Conservation (phyloP, 2,888 invertebrate genomes). For the Phasia obesa region DNA sequence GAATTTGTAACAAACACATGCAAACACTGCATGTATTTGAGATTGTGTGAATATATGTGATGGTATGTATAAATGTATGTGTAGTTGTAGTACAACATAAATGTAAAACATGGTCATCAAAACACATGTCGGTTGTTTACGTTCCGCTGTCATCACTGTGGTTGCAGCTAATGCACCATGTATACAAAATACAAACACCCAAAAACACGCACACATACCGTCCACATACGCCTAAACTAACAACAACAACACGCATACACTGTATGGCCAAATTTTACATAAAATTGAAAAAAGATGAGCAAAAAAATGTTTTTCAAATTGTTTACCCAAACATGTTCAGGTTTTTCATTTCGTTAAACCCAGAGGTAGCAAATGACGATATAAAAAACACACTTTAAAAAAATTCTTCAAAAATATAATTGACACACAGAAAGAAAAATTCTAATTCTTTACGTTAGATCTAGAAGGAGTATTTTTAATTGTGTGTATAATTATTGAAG, state of each 20-base stretch:
- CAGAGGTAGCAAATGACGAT: slow-evolving; percentile 18
- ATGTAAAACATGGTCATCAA: slow-evolving; percentile 70
- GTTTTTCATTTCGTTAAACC: slow-evolving; percentile 18
- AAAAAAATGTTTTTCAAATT: slow-evolving; percentile 61
- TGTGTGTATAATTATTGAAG: no score
- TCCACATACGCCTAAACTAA: not conserved
- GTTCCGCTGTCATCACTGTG: slow-evolving; percentile 69
- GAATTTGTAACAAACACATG: not conserved
- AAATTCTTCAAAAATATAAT: not conserved
- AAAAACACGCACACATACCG: not conserved
- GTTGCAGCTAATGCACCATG: slow-evolving; percentile 68
- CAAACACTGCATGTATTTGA: not conserved
- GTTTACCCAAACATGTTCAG: slow-evolving; percentile 50
- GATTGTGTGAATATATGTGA: not conserved
- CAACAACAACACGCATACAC: not conserved
- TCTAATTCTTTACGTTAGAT: not conserved
- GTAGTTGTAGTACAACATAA: slow-evolving; percentile 34
- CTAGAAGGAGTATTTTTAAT: no score
- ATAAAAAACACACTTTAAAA: slow-evolving; percentile 4
- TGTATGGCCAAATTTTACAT: slow-evolving; percentile 55
- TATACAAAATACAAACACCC: slow-evolving; percentile 18
- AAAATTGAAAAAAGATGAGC: slow-evolving; percentile 51
- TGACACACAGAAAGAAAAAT: not conserved
- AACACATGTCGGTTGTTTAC: slow-evolving; percentile 69
- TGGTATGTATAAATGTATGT: not conserved